Base-by-base conservation (phyloP, 2,797 vertebrate genomes). In the Fistularia commersonii region DNA sequence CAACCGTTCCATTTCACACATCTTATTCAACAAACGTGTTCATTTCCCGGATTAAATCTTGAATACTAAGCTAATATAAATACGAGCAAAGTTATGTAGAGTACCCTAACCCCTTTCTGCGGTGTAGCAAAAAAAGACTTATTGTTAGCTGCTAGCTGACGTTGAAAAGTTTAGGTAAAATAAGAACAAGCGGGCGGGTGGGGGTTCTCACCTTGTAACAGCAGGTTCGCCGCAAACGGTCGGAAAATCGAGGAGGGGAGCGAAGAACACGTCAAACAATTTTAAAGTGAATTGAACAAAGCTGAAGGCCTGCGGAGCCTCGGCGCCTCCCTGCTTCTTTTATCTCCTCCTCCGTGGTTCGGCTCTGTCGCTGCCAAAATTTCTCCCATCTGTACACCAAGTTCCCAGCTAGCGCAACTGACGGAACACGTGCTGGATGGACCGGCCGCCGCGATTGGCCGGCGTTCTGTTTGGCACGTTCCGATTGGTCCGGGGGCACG, bases 341-440 rank as follows among this genome's bases (percentile, higher is more conserved):
- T 34, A 6, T 8, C 39, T 14, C 48, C 47, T 8, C 11, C 39
- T 12, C 59, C 61, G 41, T 44, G 62, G 52, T 61, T 34, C 34
- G 11, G 61, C 39, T 42, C 48, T 46, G 36, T 34, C n/a, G 5
- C 11, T 32, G 40, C 41, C 51, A 39, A 36, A 10, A 31, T 39
- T 15, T 53, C 45, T 36, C 39, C 40, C 39, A 69, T 69, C 66
- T 36, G 79, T 60, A 80, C 72, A 52, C 44, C 43, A 60, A 54
- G 63, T 66, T 53, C 61, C 8, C 47, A 1, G 10, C 42, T 32
- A 23, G 23, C 44, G 1, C 64, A 57, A 58, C 62, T 0, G 68
- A 7, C 77, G 11, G 47, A 46, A 74, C 86, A 91, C 89, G 89
- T 89, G 91, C 84, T 13, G 63, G 12, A 37, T 2, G 6, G 41